A percentile compares a stretch with the other conserved stretches of the same genome.
Conservation (phyloP, 1,140 invertebrate genomes). For the Marisa cornuarietis region DNA sequence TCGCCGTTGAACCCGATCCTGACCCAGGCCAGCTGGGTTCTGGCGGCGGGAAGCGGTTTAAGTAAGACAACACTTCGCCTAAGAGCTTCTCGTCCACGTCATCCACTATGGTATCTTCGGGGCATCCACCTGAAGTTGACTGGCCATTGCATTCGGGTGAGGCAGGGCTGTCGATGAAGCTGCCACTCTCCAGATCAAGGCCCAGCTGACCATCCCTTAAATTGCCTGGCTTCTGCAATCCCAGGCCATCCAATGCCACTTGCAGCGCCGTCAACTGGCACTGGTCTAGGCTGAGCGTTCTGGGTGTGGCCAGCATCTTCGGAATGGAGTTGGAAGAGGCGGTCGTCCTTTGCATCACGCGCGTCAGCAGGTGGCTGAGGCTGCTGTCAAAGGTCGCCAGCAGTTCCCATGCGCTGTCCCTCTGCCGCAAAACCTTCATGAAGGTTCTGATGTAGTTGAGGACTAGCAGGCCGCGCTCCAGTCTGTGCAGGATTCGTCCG, state of each 20-base stretch:
- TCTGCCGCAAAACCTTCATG: neutral
- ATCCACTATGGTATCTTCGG: neutral
- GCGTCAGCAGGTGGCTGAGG: neutral
- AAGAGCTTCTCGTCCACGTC: neutral
- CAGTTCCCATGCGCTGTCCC: conserved; percentile 10
- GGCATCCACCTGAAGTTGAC: neutral
- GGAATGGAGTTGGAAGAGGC: neutral
- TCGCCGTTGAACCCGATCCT: neutral
- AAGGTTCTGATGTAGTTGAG: conserved; percentile 5
- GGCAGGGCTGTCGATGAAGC: neutral
- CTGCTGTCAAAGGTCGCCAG: neutral
- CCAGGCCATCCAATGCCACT: neutral
- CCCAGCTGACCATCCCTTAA: neutral
- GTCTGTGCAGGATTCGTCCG: neutral
- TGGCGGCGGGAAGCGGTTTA: conserved; percentile 1
- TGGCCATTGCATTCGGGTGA: neutral
- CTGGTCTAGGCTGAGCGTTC: neutral
- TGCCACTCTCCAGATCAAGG: neutral
- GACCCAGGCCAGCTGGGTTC: neutral
- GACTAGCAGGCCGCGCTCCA: neutral
- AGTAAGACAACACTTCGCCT: neutral
- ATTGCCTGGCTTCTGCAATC: neutral
- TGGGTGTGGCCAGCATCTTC: neutral
- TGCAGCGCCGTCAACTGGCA: neutral
- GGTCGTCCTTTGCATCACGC: neutral